phyloP scores from a whole-genome alignment of 2,888 invertebrate species.

The Eupithecia subfuscata region DNA sequence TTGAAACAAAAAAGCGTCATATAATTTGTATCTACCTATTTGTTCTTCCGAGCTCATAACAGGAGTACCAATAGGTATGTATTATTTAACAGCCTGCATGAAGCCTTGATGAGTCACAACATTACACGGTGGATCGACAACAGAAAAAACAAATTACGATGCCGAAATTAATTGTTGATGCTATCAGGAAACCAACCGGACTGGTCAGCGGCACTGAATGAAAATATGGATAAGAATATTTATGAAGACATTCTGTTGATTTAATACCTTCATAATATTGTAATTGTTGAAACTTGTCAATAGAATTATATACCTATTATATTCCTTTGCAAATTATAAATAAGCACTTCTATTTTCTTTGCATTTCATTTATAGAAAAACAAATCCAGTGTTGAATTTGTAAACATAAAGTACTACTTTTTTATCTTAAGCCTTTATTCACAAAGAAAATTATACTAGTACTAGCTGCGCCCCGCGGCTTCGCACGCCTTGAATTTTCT shows the following conservation, averaged over 20 bases:
- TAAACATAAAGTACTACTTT: no score
- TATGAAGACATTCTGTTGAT: not conserved
- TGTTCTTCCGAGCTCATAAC: not conserved
- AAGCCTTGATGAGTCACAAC: conserved; percentile 56
- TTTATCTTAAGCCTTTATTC: no score
- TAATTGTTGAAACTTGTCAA: not conserved
- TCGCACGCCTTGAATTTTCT: no score
- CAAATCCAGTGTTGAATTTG: no score
- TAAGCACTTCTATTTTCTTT: no score
- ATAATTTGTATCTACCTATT: not conserved
- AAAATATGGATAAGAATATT: conserved; percentile 25
- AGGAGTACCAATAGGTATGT: not conserved
- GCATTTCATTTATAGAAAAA: no score
- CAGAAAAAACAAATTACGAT: conserved; percentile 61
- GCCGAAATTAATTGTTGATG: conserved; percentile 71
- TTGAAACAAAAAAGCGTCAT: not conserved
- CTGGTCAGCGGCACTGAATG: conserved; percentile 46
- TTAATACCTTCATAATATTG: not conserved
- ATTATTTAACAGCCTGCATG: conserved; percentile 47
- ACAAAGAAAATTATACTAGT: no score
- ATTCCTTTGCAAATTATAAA: no score
- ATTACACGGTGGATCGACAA: conserved; percentile 54
- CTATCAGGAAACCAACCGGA: conserved; percentile 65
- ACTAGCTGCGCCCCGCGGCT: no score
- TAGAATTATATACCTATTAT: not conserved